A percentile compares a stretch with the other conserved stretches of the same genome.
These are phyloP conservation scores for Drosophila nigrodunni DNA, from an alignment of 1,140 invertebrate species.

Conservation along the genomic window DNA sequence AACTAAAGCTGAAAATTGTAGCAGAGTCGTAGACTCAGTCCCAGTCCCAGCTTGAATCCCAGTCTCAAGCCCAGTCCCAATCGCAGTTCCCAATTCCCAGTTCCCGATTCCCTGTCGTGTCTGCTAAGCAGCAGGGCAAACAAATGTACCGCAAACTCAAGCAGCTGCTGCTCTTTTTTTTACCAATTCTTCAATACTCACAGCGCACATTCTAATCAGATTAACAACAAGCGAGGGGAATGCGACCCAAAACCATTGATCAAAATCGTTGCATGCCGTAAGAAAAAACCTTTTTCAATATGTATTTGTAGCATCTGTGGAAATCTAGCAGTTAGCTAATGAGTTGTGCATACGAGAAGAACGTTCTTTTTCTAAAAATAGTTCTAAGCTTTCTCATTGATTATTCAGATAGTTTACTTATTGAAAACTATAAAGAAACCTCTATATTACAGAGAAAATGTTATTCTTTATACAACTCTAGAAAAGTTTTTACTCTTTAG, in stretches of 20 bases:
- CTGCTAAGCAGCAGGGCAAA: conserved; percentile 59
- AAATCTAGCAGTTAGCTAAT: conserved; percentile 43
- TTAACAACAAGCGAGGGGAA: conserved; percentile 60
- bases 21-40: not conserved
- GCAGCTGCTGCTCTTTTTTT: conserved; percentile 35
- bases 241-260: conserved; percentile 28
- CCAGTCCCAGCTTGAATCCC: conserved; percentile 3
- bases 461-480: too few relatives aligned
- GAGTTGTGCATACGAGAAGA: conserved; percentile 29
- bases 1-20: conserved; percentile 39
- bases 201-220: conserved; percentile 69
- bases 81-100: not conserved
- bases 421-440: not conserved
- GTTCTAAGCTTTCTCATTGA: conserved; percentile 3
- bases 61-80: conserved; percentile 4
- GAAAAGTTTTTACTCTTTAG: too few relatives aligned
- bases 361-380: conserved; percentile 10
- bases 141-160: conserved; percentile 42
- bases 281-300: not conserved
- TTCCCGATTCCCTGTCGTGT: conserved; percentile 41
- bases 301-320: conserved; percentile 9
- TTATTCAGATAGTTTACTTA: not conserved
- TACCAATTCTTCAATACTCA: conserved; percentile 1
- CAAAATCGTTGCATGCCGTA: conserved; percentile 17
- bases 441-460: too few relatives aligned